Evolutionary conservation across 2,888 invertebrate species (phyloP), one percentile per base, ranked within the genome.

Genomic region (Drosophila limbata): DNA sequence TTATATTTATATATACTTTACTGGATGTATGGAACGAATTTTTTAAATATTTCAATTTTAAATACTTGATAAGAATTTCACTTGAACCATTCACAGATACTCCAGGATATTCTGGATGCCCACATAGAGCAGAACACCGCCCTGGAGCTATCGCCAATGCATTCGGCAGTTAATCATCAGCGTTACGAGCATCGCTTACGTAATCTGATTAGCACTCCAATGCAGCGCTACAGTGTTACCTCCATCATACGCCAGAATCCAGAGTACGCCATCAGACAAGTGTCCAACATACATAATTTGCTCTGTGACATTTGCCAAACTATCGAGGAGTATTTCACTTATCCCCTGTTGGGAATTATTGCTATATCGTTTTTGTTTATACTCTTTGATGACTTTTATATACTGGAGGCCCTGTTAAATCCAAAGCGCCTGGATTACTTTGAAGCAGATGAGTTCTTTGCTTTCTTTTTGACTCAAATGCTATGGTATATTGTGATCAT

Each of bases 281-380:
- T 91, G 45, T 85, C 91, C 13, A 91, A 89, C 48, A 85, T 91
- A 15, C 91, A 92, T 63, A 92, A 92, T 71, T 65, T 91, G 4
- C 79, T 92, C 5, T 92, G 92, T 47, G 92, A 92, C 69, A 91
- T 91, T 52, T 92, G 91, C 55, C 81, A 88, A 28, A 88, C 84
- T 2, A 90, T 91, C 37, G 92, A 92, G 63, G 91, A 92, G 37
- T 92, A 92, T 33, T 92, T 92, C 37, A 89, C 89, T 0, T 91
- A 91, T 72, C 92, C 92, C 0, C 61, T 92, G 64, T 64, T 92
- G 13, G 91, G 91, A 8, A 92, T 92, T 31, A 87, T 91, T 21
- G 86, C 91, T 6, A 92, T 92, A 28, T 92, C 92, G 0, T 92
- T 92, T 66, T 53, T 92, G 0, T 92, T 92, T 25, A 92, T 92